These are phyloP conservation scores for Pangasius mekongensis DNA, from an alignment of 2,797 vertebrate genomes.

Conservation along the genomic window DNA sequence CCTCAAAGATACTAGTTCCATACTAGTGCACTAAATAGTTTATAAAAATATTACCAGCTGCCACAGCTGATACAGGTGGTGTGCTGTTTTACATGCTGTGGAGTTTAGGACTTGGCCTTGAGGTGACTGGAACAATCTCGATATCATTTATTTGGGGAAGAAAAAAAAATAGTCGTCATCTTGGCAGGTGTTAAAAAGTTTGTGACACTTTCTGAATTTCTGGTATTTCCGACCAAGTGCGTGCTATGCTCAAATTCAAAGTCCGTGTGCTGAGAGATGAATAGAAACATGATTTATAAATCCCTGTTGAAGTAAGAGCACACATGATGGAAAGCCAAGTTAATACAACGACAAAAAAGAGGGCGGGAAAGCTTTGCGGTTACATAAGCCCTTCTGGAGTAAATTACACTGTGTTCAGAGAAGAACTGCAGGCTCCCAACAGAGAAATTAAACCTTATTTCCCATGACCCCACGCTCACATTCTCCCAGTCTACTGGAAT, in stretches of 20 bases:
- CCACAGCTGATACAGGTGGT: not conserved
- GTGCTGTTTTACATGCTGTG: not conserved
- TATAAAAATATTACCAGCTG: not conserved
- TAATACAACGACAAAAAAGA: constrained; percentile 37
- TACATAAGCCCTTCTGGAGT: constrained; percentile 54
- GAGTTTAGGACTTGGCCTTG: not conserved
- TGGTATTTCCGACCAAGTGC: not conserved
- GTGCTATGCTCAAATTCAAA: not conserved
- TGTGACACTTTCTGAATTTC: not conserved
- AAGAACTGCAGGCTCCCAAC: constrained; percentile 45
- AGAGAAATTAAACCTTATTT: constrained; percentile 54
- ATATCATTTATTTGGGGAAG: not conserved
- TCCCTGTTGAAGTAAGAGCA: not conserved
- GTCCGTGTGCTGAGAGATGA: not conserved
- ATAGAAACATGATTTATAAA: constrained; percentile 8
- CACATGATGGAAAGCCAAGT: constrained; percentile 12
- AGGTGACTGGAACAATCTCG: not conserved
- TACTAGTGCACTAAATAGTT: not conserved
- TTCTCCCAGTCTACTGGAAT: constrained; percentile 22
- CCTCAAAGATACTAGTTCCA: not conserved
- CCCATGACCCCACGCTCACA: constrained; percentile 51
- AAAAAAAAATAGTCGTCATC: not conserved
- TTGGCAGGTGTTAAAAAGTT: not conserved
- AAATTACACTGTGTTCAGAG: constrained; percentile 43
- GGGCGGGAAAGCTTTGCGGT: constrained; percentile 36